Conservation (phyloP, 2,888 invertebrate species). For the Lithophane ornitopus region DNA sequence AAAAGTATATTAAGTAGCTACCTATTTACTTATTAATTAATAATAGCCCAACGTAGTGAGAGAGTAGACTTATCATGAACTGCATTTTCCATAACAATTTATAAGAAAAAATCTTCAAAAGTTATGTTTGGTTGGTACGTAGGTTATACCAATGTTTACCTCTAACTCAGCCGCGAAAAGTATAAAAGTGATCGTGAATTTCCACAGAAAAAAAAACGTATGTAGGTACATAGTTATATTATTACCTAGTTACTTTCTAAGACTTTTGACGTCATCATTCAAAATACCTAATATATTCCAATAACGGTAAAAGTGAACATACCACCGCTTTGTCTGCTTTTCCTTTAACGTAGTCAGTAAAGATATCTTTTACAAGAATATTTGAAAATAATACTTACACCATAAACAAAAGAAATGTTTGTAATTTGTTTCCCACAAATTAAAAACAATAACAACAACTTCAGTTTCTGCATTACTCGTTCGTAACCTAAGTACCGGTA, state of each 20-base stretch:
- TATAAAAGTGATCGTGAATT: background rate
- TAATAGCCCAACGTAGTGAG: background rate
- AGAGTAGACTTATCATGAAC: background rate
- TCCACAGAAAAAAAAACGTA: background rate
- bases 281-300: background rate
- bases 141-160: background rate
- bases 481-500: conserved; percentile 20
- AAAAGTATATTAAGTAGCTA: background rate
- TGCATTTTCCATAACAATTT: background rate
- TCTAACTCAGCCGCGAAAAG: background rate
- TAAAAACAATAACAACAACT: background rate
- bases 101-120: background rate
- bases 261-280: background rate
- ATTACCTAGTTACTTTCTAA: background rate
- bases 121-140: background rate
- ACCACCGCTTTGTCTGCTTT: no score
- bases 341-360: background rate
- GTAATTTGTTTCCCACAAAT: background rate
- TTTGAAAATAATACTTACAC: background rate
- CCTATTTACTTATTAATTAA: background rate
- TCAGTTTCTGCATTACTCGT: conserved; percentile 32
- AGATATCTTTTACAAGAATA: background rate
- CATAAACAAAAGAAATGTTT: conserved; percentile 23
- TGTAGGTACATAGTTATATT: background rate
- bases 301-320: background rate